Conservation (phyloP, 2,888 invertebrate species). For the Idaea dimidiata region DNA sequence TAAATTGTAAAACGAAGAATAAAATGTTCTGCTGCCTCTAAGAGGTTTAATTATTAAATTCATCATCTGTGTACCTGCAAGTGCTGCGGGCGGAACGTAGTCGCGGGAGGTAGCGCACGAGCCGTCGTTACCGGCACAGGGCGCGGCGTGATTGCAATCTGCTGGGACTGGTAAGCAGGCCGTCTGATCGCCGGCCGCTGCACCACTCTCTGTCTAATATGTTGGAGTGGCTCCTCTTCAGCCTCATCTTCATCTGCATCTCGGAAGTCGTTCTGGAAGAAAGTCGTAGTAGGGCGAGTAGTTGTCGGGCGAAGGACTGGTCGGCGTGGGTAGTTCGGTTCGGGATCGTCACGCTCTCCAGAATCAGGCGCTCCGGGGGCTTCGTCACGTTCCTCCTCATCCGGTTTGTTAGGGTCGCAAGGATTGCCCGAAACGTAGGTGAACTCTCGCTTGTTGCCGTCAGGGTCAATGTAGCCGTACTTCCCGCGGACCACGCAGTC, state of each 20-base stretch:
- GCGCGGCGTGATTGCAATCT: constrained; percentile 82
- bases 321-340: constrained; percentile 81
- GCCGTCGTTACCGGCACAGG: constrained; percentile 75
- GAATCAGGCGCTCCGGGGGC: constrained; percentile 71
- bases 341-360: constrained; percentile 82
- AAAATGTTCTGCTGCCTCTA: too few species aligned
- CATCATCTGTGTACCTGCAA: constrained; percentile 49
- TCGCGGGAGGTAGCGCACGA: constrained; percentile 82
- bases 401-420: constrained; percentile 91
- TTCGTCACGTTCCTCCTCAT: constrained; percentile 84
- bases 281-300: constrained; percentile 82
- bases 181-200: constrained; percentile 71
- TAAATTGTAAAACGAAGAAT: too few species aligned
- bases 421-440: constrained; percentile 93
- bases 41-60: too few species aligned
- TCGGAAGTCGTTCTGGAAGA: constrained; percentile 86
- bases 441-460: constrained; percentile 92
- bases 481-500: constrained; percentile 93
- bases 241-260: constrained; percentile 83
- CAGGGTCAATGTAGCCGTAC: constrained; percentile 93
- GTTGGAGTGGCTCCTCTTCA: constrained; percentile 77
- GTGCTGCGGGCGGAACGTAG: constrained; percentile 83
- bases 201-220: constrained; percentile 70
- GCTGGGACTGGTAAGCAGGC: constrained; percentile 72
- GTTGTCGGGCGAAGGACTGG: constrained; percentile 70